Base-by-base conservation (phyloP, 2,888 invertebrate genomes). In the Pristionchus exspectatus region DNA sequence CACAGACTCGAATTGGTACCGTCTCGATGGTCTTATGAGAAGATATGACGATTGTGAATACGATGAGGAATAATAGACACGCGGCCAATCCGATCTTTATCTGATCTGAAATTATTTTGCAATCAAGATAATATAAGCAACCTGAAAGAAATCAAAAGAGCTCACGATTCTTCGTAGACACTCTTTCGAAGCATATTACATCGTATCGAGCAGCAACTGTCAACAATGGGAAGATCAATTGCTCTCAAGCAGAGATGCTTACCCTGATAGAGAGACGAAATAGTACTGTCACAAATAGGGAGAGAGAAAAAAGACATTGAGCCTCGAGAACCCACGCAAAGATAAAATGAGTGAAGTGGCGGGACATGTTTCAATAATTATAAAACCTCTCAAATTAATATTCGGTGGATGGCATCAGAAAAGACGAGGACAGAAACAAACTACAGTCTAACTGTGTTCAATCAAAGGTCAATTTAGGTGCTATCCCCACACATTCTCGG, bases 401-500 rank as follows among this genome's bases (percentile, higher is more conserved):
- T 50, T 50, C 44, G 9, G 9, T 50, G 12, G 44, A n/a, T n/a
- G n/a, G n/a, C n/a, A n/a, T n/a, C n/a, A n/a, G n/a, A n/a, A n/a
- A n/a, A n/a, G n/a, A n/a, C n/a, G n/a, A n/a, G n/a, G n/a, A n/a
- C n/a, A n/a, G n/a, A n/a, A n/a, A n/a, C n/a, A n/a, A n/a, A n/a
- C n/a, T n/a, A n/a, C n/a, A n/a, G n/a, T n/a, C n/a, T n/a, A n/a
- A n/a, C n/a, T n/a, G n/a, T n/a, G n/a, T n/a, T n/a, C n/a, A n/a
- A n/a, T n/a, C n/a, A n/a, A n/a, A n/a, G n/a, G n/a, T n/a, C n/a
- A n/a, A n/a, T 81, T 54, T 4, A 92, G 92, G 90, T 93, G 24
- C 81, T 93, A 7, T 93, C 93, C 14, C 93, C 93, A 18, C 93
- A 93, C 69, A 92, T 93, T 86, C 92, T 93, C 18, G 93, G 93